Evolutionary conservation across 2,113 vertebrate species (phyloP).

Genomic region (Patagioenas fasciata): DNA sequence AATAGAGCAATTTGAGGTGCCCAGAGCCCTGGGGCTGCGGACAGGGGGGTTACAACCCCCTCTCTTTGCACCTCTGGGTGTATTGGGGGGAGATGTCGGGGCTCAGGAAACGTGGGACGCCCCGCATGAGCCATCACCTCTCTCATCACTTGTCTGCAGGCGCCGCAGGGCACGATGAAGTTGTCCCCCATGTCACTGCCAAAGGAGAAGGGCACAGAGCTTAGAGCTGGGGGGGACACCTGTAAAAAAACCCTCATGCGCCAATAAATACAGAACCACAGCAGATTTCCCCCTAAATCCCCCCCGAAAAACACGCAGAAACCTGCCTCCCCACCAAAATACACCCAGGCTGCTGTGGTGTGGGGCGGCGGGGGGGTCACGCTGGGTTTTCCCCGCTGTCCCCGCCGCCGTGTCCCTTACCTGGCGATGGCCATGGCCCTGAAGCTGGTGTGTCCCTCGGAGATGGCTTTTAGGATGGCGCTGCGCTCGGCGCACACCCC

Average conservation of each 20-base stretch:
- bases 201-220: conserved; percentile 42
- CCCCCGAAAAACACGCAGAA: neutral
- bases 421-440: conserved; percentile 88
- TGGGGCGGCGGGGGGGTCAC: too few relatives aligned
- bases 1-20: neutral
- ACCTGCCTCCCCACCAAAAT: neutral
- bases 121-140: conserved; percentile 75
- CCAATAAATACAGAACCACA: neutral
- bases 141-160: conserved; percentile 94
- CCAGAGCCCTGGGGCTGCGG: neutral
- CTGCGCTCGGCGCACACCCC: conserved; percentile 87
- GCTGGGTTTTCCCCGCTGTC: fast-evolving
- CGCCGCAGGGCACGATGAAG: conserved; percentile 88
- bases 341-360: neutral
- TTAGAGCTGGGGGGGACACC: neutral
- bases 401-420: conserved; percentile 48
- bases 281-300: neutral
- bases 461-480: conserved; percentile 88
- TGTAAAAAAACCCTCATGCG: neutral
- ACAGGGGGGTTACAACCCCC: neutral
- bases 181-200: conserved; percentile 82
- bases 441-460: conserved; percentile 84
- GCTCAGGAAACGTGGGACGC: neutral
- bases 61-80: neutral
- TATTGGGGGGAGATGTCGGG: neutral